These are phyloP conservation scores for Coreius guichenoti DNA, from an alignment of 2,797 vertebrate genomes.

Conservation along the genomic window DNA sequence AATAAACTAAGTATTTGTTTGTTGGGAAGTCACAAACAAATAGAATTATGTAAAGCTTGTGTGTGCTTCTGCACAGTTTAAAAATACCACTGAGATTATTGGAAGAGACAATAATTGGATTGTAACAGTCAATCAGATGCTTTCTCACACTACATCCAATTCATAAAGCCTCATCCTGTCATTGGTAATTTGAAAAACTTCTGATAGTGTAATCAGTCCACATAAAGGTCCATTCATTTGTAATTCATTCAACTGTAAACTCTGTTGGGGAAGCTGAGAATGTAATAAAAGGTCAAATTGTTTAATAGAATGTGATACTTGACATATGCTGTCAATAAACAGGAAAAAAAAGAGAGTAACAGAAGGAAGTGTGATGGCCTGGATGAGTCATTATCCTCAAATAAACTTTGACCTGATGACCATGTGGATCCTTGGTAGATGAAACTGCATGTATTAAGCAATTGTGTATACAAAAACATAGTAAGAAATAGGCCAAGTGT, in stretches of 20 bases:
- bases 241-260: constrained; percentile 52
- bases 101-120: constrained; percentile 63
- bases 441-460: not conserved
- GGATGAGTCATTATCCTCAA: not conserved
- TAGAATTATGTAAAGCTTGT: constrained; percentile 56
- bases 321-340: constrained; percentile 28
- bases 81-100: constrained; percentile 67
- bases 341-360: not conserved
- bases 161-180: constrained; percentile 63
- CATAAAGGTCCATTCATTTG: constrained; percentile 43
- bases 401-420: not conserved
- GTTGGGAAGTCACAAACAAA: constrained; percentile 61
- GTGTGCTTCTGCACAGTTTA: constrained; percentile 54
- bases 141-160: constrained; percentile 57
- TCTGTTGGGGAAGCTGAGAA: constrained; percentile 33
- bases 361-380: not conserved
- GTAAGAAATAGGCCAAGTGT: not conserved
- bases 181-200: constrained; percentile 59
- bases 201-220: constrained; percentile 33
- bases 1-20: constrained; percentile 66
- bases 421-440: not conserved
- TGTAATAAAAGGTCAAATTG: constrained; percentile 39
- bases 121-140: constrained; percentile 59
- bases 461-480: not conserved
- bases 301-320: constrained; percentile 27